phyloP scores from a whole-genome alignment of 2,113 vertebrate species.

The Elephantulus edwardii region DNA sequence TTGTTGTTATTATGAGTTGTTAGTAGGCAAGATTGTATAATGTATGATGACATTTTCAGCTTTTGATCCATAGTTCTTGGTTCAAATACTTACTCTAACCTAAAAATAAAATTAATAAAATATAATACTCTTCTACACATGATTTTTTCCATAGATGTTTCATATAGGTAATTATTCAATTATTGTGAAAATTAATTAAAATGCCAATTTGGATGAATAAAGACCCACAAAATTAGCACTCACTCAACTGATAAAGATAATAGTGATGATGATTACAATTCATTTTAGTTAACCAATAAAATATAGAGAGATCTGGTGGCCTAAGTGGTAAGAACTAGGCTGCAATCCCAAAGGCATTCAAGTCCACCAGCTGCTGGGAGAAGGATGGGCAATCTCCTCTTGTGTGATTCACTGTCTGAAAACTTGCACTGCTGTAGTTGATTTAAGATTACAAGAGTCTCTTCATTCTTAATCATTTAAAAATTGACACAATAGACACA shows the following conservation, averaged over 20 bases:
- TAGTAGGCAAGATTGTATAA: neutral
- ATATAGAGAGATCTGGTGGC: no score
- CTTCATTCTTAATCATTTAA: neutral
- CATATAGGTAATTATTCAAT: neutral
- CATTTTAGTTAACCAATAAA: neutral
- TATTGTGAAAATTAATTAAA: neutral
- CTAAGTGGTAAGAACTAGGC: no score
- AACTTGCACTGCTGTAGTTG: neutral
- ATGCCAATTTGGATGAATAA: neutral
- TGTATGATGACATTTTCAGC: neutral
- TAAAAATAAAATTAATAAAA: neutral
- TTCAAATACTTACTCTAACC: neutral
- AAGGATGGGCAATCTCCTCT: no score
- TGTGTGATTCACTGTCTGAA: no score
- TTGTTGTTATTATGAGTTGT: neutral
- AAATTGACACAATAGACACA: neutral
- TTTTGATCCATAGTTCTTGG: neutral
- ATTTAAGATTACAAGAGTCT: neutral
- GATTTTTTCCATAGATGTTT: neutral
- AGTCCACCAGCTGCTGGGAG: no score
- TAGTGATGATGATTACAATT: neutral
- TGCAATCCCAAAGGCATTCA: no score
- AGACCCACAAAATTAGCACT: neutral
- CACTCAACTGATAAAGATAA: neutral
- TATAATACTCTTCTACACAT: neutral